These are phyloP conservation scores for Oithona nana DNA, from an alignment of 2,888 invertebrate genomes.

Conservation along the genomic window DNA sequence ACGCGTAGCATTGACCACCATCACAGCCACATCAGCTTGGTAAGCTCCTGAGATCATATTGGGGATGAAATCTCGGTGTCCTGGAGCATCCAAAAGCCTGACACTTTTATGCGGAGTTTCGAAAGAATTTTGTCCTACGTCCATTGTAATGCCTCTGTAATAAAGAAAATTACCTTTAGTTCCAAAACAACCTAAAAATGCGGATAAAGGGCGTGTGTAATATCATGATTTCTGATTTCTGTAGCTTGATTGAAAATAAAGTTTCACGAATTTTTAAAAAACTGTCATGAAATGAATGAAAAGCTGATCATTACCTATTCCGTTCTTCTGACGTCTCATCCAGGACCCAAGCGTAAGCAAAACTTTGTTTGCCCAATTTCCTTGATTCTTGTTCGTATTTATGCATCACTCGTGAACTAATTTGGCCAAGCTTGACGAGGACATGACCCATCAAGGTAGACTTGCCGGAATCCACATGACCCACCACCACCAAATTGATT, in stretches of 20 bases:
- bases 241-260: too few relatives aligned
- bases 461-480: constrained; percentile 29
- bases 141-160: constrained; percentile 99
- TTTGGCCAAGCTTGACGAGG: constrained; percentile 64
- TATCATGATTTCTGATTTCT: too few relatives aligned
- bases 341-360: constrained; percentile 95
- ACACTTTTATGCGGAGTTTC: constrained; percentile 62
- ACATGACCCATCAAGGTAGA: constrained; percentile 89
- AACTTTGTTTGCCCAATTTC: constrained; percentile 91
- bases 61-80: constrained; percentile 97
- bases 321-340: constrained; percentile 96
- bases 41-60: constrained; percentile 96
- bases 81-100: constrained; percentile 72
- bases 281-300: constrained; percentile 18
- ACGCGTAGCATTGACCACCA: constrained; percentile 78
- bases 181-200: too few relatives aligned
- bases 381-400: constrained; percentile 69
- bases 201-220: too few relatives aligned
- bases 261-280: too few relatives aligned
- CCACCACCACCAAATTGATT: constrained; percentile 69
- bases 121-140: constrained; percentile 80
- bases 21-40: constrained; percentile 88
- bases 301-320: too few relatives aligned
- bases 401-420: constrained; percentile 70
- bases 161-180: too few relatives aligned